Evolutionary conservation across 2,113 vertebrate species (phyloP).

Genomic region (Cricetomys ansorgei): DNA sequence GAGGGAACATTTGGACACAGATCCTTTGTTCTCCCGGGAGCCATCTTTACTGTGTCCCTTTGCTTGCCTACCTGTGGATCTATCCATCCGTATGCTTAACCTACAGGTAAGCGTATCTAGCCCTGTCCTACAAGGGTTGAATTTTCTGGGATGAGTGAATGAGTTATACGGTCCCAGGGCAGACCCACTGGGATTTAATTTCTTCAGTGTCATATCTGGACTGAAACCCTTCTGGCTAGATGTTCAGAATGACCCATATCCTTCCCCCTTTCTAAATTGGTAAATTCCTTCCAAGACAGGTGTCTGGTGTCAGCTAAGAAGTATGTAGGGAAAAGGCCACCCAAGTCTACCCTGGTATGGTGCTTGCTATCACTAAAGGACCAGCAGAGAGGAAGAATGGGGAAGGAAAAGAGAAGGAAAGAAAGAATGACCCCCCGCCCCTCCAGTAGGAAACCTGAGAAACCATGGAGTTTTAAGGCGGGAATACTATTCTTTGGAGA

Average conservation of each 20-base stretch:
- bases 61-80: background rate
- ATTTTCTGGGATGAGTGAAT: background rate
- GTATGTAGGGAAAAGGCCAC: background rate
- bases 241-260: background rate
- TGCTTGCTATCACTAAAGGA: background rate
- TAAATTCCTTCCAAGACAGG: background rate
- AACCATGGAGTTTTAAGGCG: fast-evolving
- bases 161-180: background rate
- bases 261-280: background rate
- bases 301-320: background rate
- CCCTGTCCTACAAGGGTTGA: too few relatives aligned
- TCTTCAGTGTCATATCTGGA: background rate
- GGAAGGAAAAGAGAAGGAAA: background rate
- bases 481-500: background rate
- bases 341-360: background rate
- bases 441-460: background rate
- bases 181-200: background rate
- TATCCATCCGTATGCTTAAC: background rate
- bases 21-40: background rate
- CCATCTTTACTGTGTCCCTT: background rate
- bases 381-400: background rate
- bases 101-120: background rate
- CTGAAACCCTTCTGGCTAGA: background rate
- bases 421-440: fast-evolving
- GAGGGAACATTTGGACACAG: background rate